Evolutionary conservation across 2,888 invertebrate genomes (phyloP).

Genomic region (Agrenia bidenticulata): DNA sequence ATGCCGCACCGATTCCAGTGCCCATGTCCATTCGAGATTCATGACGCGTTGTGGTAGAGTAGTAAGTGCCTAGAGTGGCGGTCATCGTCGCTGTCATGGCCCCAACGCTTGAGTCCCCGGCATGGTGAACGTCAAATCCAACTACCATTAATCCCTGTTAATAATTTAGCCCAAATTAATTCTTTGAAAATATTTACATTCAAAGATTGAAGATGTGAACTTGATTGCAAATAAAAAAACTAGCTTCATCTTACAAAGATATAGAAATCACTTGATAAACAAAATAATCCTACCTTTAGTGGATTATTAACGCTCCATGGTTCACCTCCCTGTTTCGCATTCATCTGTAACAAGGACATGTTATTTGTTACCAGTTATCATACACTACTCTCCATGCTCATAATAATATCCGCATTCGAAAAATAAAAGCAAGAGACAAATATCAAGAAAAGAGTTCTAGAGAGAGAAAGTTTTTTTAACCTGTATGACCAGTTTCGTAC

Average conservation of each 20-base stretch:
- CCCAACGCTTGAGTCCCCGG: conserved; percentile 25
- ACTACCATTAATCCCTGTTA: conserved; percentile 55
- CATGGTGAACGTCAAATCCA: conserved; percentile 54
- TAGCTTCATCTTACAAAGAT: no score
- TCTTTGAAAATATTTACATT: no score
- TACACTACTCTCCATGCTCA: no score
- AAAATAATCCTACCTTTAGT: conserved; percentile 15
- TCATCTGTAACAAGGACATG: no score
- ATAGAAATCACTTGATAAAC: no score
- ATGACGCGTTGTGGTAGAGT: background rate
- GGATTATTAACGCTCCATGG: conserved; percentile 29
- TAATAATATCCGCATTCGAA: no score
- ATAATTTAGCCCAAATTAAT: background rate
- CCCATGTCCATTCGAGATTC: background rate
- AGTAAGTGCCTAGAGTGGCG: conserved; percentile 12
- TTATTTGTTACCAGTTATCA: background rate
- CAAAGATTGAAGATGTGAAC: no score
- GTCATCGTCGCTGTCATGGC: conserved; percentile 29
- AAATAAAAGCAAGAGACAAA: no score
- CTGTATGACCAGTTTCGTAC: conserved; percentile 86
- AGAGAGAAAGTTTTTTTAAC: no score
- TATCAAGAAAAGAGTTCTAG: no score
- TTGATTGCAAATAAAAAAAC: no score
- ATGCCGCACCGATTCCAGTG: background rate
- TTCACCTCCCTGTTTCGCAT: conserved; percentile 68